Base-by-base conservation (phyloP, 2,797 vertebrate genomes). In the Clarias laeviceps region DNA sequence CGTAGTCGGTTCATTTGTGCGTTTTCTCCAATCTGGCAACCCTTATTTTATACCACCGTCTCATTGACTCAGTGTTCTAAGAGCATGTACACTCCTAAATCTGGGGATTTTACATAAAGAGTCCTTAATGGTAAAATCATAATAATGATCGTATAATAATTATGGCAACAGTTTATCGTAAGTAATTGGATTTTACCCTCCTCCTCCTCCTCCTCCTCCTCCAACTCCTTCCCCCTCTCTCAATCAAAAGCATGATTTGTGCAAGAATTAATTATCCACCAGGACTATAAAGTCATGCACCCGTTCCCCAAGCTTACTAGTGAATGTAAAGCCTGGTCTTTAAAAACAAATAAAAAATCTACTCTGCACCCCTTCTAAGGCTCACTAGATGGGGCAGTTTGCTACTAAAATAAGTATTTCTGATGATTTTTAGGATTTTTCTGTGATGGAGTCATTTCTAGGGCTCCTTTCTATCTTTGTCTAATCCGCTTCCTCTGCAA, bases 381-480 rank as follows among this genome's bases (percentile, higher is more conserved):
- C 37, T 70, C 85, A 82, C 85, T 83, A 86, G 85, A 82, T 86
- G 85, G 85, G 17, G 85, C 73, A 70, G 4, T 86, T 82, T 86
- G 64, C 79, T 76, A 72, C 12, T 37, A 54, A 45, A 65, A 20
- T 24, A 8, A 17, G 1, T 12, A 0, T 45, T 50, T 61, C 11
- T 17, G 1, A n/a, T 45, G n/a, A 76, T 29, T 24, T 17, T 24
- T 12, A 27, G 32, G 18, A 37, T 3, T 5, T 34, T 59, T 34
- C 2, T 50, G 14, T 68, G 45, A n/a, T 79, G 59, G 57, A 68
- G 17, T 59, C 45, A 37, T 70, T 50, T 72, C 54, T 80, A 54
- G 27, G 9, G 27, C n/a, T 62, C 59, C 14, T 64, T 37, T 50
- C 59, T 87, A 78, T 50, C 82, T 89, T 82, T 78, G 45, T 78